Evolutionary conservation across 2,113 vertebrate species (phyloP).

Genomic region (Diglossa brunneiventris): DNA sequence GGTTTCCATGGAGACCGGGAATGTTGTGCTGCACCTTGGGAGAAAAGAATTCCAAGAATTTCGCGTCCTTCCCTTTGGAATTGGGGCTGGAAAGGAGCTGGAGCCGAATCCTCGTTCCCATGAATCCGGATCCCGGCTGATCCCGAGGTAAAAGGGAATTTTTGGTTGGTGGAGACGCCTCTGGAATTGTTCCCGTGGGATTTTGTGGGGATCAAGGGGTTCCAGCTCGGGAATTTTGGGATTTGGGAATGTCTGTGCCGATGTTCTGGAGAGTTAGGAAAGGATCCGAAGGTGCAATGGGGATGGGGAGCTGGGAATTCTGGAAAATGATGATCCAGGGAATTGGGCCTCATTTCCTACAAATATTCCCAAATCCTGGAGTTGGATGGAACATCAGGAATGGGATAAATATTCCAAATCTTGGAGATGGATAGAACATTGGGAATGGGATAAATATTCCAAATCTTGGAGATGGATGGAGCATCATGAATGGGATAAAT

Average conservation of each 20-base stretch:
- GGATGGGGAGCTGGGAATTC: neutral
- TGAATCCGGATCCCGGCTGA: neutral
- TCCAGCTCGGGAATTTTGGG: neutral
- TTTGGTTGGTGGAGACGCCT: neutral
- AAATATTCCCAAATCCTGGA: neutral
- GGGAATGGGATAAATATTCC: neutral
- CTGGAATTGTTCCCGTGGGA: neutral
- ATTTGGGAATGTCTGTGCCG: neutral
- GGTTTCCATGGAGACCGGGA: constrained; percentile 57
- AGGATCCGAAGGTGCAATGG: neutral
- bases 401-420: neutral
- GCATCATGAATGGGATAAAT: neutral
- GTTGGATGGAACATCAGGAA: fast-evolving
- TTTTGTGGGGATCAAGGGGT: fast-evolving
- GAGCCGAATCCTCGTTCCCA: neutral
- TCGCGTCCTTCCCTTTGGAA: neutral
- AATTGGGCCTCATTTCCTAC: neutral
- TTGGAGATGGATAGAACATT: fast-evolving
- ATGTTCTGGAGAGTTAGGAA: neutral
- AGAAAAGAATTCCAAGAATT: neutral
- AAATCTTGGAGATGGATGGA: too few species aligned
- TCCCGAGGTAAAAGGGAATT: neutral
- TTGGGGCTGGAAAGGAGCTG: neutral
- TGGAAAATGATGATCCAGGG: neutral
- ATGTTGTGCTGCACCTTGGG: constrained; percentile 34